These are phyloP conservation scores for Acronicta leporina DNA, from an alignment of 2,888 invertebrate genomes.

Conservation along the genomic window DNA sequence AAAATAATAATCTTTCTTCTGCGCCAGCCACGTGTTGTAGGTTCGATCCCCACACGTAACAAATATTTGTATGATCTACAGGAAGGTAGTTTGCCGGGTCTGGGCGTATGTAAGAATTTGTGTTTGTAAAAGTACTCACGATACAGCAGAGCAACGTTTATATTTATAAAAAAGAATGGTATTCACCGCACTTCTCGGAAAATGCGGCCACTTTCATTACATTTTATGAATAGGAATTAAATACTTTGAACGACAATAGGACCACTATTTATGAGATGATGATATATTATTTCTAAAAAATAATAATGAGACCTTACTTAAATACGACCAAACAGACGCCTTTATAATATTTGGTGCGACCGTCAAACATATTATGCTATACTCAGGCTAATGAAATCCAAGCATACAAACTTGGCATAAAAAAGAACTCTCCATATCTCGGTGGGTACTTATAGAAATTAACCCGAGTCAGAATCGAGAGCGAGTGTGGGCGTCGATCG, in stretches of 20 bases:
- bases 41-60: no score
- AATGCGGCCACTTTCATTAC: not conserved
- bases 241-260: not conserved
- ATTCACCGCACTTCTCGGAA: not conserved
- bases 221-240: not conserved
- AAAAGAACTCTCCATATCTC: conserved; percentile 61
- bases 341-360: conserved; percentile 8
- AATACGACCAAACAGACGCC: conserved; percentile 5
- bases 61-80: no score
- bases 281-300: not conserved
- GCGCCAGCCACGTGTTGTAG: no score
- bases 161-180: no score
- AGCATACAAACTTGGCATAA: conserved; percentile 37
- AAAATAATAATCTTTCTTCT: no score
- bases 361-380: conserved; percentile 13
- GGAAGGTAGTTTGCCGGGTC: no score
- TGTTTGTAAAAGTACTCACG: no score
- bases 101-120: no score
- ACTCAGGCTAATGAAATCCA: conserved; percentile 47
- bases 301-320: not conserved
- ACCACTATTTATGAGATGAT: not conserved
- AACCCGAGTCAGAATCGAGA: conserved; percentile 69
- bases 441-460: conserved; percentile 70
- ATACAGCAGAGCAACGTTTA: no score
- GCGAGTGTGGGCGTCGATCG: conserved; percentile 69